Base-by-base conservation (phyloP, 2,888 invertebrate species). In the Luffia ferchaultella region DNA sequence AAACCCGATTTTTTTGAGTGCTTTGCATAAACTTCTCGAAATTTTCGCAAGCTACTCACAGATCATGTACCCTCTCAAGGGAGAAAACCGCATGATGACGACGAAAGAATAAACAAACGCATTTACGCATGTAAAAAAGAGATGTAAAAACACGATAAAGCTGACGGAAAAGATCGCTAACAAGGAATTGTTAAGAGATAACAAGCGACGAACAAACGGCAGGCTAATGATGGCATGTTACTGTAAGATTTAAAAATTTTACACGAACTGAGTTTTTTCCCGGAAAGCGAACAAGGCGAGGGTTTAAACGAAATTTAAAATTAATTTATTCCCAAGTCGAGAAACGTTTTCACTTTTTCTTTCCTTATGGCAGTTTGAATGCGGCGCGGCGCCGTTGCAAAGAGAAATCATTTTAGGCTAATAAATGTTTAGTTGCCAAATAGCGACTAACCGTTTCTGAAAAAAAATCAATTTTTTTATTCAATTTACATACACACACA, bases 271-370 rank as follows among this genome's bases (percentile, higher is more conserved):
- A 30, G 30, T 30, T 30, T 30, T 12, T 3, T 12, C 30, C 30
- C 30, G 30, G 30, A 30, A 30, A 30, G 30, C 30, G 30, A 30
- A 54, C 53, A 55, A 52, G 55, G 50, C 48, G 51, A 53, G 57
- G 55, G 55, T 58, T 61, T 60, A 62, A 59, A 63, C 65, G 62
- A 49, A 45, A 46, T 60, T 59, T 58, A 61, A 61, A 69, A 65
- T 66, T 65, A 67, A 70, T 67, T 70, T 68, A 68, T 64, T 62
- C 58, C 56, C 53, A 58, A 62, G 63, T 60, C 17, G 18, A 60
- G 63, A 65, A 62, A 65, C 61, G 63, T 67, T 64, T 62, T 61
- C 62, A 65, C 63, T 65, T 67, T 60, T 57, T 57, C 59, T 58
- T 54, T 18, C 19, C 46, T 56, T 50, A 54, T 55, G 57, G 53